Base-by-base conservation (phyloP, 1,140 invertebrate species). In the Danaus melanippus region DNA sequence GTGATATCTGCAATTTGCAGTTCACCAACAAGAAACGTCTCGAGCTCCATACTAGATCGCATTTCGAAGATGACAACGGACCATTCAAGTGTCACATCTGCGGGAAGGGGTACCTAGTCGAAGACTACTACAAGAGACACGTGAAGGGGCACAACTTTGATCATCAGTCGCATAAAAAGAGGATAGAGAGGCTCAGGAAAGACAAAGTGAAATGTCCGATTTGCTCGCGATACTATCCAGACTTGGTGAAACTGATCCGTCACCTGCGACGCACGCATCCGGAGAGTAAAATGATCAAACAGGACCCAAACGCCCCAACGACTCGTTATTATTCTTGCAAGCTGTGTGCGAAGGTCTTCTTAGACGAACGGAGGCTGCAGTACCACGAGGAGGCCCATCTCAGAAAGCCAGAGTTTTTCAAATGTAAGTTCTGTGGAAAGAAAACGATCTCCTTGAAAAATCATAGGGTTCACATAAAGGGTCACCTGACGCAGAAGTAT, bases 211-310 rank as follows among this genome's bases (percentile, higher is more conserved):
- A 84, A 41, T 88, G 87, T 60, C 86, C 87, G 0, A 83, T 87
- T 21, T 88, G 87, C 53, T 60, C 68, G 0, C 71, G 78, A 9
- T 79, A 71, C 55, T 88, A 86, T 51, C 73, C 84, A 1, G 75
- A 86, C 45, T 58, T 83, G 21, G 57, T 78, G 9, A 79, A 82
- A 61, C 69, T 87, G 11, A 83, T 87, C 10, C 71, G 83, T 1
- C 87, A 88, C 48, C 55, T 88, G 51, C 62, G 71, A 9, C 66
- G 77, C 3, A 79, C 78, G 7, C 87, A 88, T 65, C 86, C 87
- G 0, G 75, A 87, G 53, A 86, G 77, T 46, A 87, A 87, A 62
- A 88, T 88, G 86, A 78, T 88, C 10, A 88, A 88, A 56, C 67
- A 75, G 9, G 86, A 88, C 46, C 84, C 86, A 0, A 85, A 86